These are phyloP conservation scores for Leptodirus hochenwartii DNA, from an alignment of 2,888 invertebrate genomes.

Conservation along the genomic window DNA sequence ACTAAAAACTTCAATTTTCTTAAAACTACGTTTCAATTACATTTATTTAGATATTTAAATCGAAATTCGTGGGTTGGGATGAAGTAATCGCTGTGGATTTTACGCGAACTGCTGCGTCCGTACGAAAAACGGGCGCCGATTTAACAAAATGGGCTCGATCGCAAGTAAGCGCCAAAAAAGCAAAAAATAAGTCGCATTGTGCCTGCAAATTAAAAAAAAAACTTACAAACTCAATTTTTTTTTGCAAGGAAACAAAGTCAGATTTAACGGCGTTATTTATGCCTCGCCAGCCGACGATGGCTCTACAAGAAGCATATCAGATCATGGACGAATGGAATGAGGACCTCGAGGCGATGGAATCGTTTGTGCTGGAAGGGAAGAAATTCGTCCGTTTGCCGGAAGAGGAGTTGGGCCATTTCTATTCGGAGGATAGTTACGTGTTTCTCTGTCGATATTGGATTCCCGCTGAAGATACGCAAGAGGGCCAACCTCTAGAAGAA, in stretches of 20 bases:
- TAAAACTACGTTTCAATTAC: background rate
- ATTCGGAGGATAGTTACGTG: constrained; percentile 92
- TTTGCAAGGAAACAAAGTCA: constrained; percentile 83
- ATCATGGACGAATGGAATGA: constrained; percentile 95
- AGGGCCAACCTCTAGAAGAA: constrained; percentile 35
- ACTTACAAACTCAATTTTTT: no score
- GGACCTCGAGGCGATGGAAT: constrained; percentile 94
- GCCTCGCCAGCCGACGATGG: constrained; percentile 82
- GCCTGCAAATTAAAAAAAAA: no score
- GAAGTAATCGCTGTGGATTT: constrained; percentile 98
- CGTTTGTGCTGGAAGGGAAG: constrained; percentile 89
- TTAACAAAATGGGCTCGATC: constrained; percentile 79
- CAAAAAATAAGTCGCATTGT: no score
- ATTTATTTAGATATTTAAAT: constrained; percentile 82
- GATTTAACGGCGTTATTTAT: constrained; percentile 92
- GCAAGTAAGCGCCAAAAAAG: no score
- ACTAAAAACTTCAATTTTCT: no score
- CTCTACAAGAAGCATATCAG: constrained; percentile 64
- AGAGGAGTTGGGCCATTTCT: constrained; percentile 72
- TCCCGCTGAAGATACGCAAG: constrained; percentile 36
- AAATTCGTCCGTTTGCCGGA: constrained; percentile 96
- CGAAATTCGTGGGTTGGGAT: constrained; percentile 95
- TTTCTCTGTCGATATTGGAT: constrained; percentile 94
- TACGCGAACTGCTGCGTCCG: constrained; percentile 94
- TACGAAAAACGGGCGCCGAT: constrained; percentile 90